Percentiles rank a stretch among this genome's conserved stretches.
These are phyloP conservation scores for Betta splendens DNA, from an alignment of 2,797 vertebrate species.

Conservation along the genomic window DNA sequence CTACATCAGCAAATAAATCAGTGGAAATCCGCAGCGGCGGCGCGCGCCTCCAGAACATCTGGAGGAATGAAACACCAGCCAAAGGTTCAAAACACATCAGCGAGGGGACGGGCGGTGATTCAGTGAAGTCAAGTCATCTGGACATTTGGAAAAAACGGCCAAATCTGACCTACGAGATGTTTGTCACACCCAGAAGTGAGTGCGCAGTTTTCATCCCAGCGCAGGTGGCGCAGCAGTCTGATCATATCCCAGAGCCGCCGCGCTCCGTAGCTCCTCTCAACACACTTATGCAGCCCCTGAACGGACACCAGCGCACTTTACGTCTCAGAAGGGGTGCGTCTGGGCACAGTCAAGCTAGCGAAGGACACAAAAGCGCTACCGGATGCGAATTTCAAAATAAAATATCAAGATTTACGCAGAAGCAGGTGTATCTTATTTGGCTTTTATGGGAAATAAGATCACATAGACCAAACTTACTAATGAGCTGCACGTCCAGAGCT, in stretches of 20 bases:
- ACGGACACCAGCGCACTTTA: constrained; percentile 30
- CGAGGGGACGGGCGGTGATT: background rate
- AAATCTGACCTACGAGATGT: constrained; percentile 45
- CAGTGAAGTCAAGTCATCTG: constrained; percentile 48
- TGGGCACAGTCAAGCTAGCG: background rate
- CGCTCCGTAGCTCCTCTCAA: constrained; percentile 1
- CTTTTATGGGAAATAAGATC: too few species aligned
- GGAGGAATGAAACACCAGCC: constrained; percentile 11
- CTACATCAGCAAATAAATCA: constrained; percentile 51
- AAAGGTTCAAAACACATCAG: constrained; percentile 24
- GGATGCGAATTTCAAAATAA: constrained; percentile 45
- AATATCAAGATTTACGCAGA: background rate
- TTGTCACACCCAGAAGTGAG: constrained; percentile 71
- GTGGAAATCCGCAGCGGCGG: constrained; percentile 33
- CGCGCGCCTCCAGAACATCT: constrained; percentile 49
- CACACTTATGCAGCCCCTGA: constrained; percentile 18
- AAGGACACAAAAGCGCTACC: background rate
- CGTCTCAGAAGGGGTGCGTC: constrained; percentile 12
- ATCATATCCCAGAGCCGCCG: background rate
- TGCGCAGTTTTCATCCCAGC: constrained; percentile 45
- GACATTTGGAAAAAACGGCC: constrained; percentile 12
- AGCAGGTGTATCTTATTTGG: too few species aligned
- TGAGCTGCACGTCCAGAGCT: too few species aligned
- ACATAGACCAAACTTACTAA: too few species aligned
- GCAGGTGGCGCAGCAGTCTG: constrained; percentile 18